Base-by-base conservation (phyloP, 1,140 invertebrate species). In the Drosophila navojoa region DNA sequence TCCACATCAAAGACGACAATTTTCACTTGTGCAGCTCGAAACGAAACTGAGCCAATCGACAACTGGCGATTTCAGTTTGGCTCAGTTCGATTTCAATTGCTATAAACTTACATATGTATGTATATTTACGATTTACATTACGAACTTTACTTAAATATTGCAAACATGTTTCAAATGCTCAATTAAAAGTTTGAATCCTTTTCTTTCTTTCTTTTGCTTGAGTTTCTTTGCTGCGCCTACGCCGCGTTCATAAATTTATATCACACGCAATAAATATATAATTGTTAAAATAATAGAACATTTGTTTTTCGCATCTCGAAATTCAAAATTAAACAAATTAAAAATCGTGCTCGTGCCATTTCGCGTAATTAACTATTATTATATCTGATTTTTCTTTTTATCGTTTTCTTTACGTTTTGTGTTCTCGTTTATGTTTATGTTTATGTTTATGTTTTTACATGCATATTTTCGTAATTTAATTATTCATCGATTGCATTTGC, bases 181-280 rank as follows among this genome's bases (percentile, higher is more conserved):
- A 57, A 49, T 84, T 64, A 47, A 69, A 76, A 71, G 71, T 82
- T 72, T 66, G 15, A 62, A 27, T 54, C 15, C 59, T 57, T 47
- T n/a, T 45, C 27, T 22, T 53, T 59, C 27, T 47, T n/a, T 45
- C 27, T 22, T 53, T 67, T 6, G 27, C 5, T 61, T 42, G 7
- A 38, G 53, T 35, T 47, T 15, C 38, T 52, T 66, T 70, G 61
- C 61, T 54, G 67, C 40, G 62, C 73, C 45, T 38, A 58, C 60
- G 54, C 60, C 71, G 72, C 70, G 42, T 82, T 71, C 79, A 87
- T 89, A 84, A 89, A 80, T 89, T 89, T 90, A 89, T 89, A 89
- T 89, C 84, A 89, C 84, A 89, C 84, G 77, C 84, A 87, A 89
- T 87, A 87, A 84, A 89, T 89, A 89, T 82, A 87, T 22, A 22